Base-by-base conservation (phyloP, 2,888 invertebrate species). In the Drosophila heteroneura region DNA sequence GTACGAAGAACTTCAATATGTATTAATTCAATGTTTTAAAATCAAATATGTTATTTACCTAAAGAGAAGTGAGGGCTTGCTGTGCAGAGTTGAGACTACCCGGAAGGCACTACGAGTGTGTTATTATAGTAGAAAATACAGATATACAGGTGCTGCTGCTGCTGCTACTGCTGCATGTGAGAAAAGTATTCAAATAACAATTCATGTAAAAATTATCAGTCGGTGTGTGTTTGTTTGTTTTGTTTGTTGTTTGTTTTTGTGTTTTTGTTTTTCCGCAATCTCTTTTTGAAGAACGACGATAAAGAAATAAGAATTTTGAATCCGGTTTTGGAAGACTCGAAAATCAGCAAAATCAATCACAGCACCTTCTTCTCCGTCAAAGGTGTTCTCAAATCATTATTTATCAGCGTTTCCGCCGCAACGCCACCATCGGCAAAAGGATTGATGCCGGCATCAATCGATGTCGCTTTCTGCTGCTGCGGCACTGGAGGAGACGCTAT, bases 121-220 rank as follows among this genome's bases (percentile, higher is more conserved):
- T 47, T 47, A 47, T 57, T 73, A 65, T 47, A 66, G 28, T 60
- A 63, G 30, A 63, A 60, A 67, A 70, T 66, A 76, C 71, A 74
- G 64, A 68, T 70, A n/a, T 57, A 39, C 28, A 57, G 56, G 14
- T 28, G 37, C 9, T 37, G 35, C 54, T 16, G 54, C 53, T 16
- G 53, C n/a, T 19, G 65, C 61, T 58, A 54, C 51, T 59, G 52
- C 59, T 67, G 60, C 51, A 74, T 26, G 62, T 67, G 37, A 59
- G 33, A 68, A 22, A 63, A n/a, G 30, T 59, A 33, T 61, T 57
- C 22, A 54, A 69, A 53, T 58, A 65, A 64, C 59, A 74, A 79
- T 72, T 71, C 33, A 73, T 79, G 79, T 83, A 88, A 79, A 87
- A 90, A 83, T 85, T 90, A 87, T 90, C 86, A 87, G 86, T 87